These are phyloP conservation scores for Drosophila mayri DNA, from an alignment of 1,140 invertebrate genomes.

Conservation along the genomic window DNA sequence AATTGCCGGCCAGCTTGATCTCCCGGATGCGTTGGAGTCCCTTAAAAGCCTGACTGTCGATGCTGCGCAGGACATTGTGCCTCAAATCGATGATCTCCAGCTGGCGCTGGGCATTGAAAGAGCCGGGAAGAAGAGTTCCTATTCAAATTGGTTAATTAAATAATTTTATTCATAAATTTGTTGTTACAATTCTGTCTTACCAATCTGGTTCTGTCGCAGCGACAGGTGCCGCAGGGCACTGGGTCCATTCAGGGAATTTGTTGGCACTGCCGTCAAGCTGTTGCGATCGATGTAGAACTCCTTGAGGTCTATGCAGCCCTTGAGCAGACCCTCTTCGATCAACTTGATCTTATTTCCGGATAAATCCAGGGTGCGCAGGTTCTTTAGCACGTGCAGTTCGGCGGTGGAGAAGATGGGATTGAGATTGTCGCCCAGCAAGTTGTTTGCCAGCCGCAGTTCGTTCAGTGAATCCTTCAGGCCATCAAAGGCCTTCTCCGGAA, in stretches of 20 bases:
- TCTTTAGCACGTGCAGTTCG: slow-evolving; percentile 91
- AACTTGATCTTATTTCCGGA: slow-evolving; percentile 91
- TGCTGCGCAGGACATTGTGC: slow-evolving; percentile 89
- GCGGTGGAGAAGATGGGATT: slow-evolving; percentile 95
- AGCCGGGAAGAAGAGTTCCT: slow-evolving; percentile 88
- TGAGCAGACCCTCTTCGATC: slow-evolving; percentile 93
- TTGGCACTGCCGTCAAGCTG: slow-evolving; percentile 88
- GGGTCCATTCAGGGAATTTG: slow-evolving; percentile 91
- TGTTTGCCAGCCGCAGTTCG: slow-evolving; percentile 91
- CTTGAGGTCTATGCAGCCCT: slow-evolving; percentile 90
- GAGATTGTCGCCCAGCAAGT: slow-evolving; percentile 93
- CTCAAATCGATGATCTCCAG: slow-evolving; percentile 91
- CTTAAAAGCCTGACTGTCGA: slow-evolving; percentile 91
- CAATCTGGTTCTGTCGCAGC: slow-evolving; percentile 91
- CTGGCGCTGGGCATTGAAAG: slow-evolving; percentile 88
- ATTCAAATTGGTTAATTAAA: slow-evolving; percentile 69
- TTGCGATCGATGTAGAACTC: slow-evolving; percentile 93
- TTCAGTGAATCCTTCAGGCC: slow-evolving; percentile 88
- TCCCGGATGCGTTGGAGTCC: slow-evolving; percentile 88
- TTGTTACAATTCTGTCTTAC: slow-evolving; percentile 83
- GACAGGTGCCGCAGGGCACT: slow-evolving; percentile 89
- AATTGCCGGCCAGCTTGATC: slow-evolving; percentile 91
- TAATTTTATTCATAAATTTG: too few relatives aligned
- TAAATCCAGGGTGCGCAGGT: slow-evolving; percentile 91
- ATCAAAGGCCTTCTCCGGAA: slow-evolving; percentile 91